These are phyloP conservation scores for Pituophis catenifer DNA, from an alignment of 2,113 vertebrate genomes.

Conservation along the genomic window DNA sequence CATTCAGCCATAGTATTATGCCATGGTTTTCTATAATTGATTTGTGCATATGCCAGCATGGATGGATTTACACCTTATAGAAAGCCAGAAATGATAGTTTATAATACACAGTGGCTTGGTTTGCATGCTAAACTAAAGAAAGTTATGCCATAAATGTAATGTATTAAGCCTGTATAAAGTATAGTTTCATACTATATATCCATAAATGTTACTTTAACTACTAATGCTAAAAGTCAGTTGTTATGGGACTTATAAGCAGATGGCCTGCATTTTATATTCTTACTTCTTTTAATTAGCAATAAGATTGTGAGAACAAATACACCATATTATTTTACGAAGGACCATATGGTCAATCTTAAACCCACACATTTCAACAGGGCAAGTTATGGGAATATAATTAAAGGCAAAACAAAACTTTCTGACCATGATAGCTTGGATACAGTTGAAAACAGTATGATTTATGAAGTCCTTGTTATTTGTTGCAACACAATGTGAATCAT, in stretches of 20 bases:
- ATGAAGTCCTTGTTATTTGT: conserved; percentile 38
- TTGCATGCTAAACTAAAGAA: not conserved
- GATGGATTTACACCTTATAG: not conserved
- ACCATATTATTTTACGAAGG: not conserved
- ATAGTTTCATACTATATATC: not conserved
- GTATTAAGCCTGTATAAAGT: not conserved
- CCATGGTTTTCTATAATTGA: not conserved
- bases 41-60: not conserved
- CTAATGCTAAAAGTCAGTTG: not conserved
- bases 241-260: not conserved
- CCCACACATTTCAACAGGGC: not conserved
- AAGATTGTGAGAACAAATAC: not conserved
- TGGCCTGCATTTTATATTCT: not conserved
- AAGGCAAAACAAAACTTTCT: conserved; percentile 42
- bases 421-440: conserved; percentile 45
- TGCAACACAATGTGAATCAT: conserved; percentile 20
- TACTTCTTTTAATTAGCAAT: not conserved
- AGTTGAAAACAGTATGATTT: conserved; percentile 33
- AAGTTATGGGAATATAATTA: conserved; percentile 25
- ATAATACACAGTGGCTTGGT: not conserved
- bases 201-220: not conserved
- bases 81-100: not conserved
- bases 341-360: not conserved
- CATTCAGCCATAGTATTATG: not conserved
- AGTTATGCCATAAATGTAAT: not conserved